Evolutionary conservation across 2,797 vertebrate genomes (phyloP).

Genomic region (Ambastaia sidthimunki): DNA sequence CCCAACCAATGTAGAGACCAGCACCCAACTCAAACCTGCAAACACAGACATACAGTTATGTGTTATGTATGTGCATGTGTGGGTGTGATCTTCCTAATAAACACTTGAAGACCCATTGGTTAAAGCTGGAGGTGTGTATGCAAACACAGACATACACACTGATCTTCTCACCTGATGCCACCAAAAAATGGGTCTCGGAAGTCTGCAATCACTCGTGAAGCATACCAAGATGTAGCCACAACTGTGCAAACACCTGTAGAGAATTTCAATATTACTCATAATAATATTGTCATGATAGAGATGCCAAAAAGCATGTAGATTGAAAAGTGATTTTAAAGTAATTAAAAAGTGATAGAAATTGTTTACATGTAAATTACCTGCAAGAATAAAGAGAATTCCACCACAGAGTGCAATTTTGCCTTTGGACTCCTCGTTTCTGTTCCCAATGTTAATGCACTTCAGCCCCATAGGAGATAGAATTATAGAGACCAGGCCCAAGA

Average conservation of each 20-base stretch:
- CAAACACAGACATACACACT: not conserved
- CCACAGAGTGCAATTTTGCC: slow-evolving; percentile 76
- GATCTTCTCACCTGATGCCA: slow-evolving; percentile 70
- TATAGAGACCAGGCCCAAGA: slow-evolving; percentile 78
- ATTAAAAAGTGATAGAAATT: not conserved
- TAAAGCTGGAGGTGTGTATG: too few relatives aligned
- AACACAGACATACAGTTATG: slow-evolving; percentile 41
- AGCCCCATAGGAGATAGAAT: slow-evolving; percentile 82
- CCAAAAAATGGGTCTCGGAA: slow-evolving; percentile 72
- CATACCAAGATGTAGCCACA: slow-evolving; percentile 77
- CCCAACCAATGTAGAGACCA: slow-evolving; percentile 87
- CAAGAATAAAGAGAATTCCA: slow-evolving; percentile 78
- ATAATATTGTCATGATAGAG: not conserved
- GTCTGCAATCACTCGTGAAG: slow-evolving; percentile 71
- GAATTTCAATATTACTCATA: not conserved
- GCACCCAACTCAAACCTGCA: slow-evolving; percentile 86
- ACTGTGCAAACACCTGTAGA: slow-evolving; percentile 71
- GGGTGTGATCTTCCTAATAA: too few relatives aligned
- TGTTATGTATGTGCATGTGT: not conserved
- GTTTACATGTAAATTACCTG: slow-evolving; percentile 68
- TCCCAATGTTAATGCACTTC: slow-evolving; percentile 84
- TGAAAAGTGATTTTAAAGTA: too few relatives aligned
- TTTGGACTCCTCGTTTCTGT: slow-evolving; percentile 75
- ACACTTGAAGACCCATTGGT: too few relatives aligned
- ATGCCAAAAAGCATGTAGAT: not conserved